Evolutionary conservation across 2,888 invertebrate species (phyloP), one percentile per base, ranked within the genome.

Genomic region (Sinelater perroti): DNA sequence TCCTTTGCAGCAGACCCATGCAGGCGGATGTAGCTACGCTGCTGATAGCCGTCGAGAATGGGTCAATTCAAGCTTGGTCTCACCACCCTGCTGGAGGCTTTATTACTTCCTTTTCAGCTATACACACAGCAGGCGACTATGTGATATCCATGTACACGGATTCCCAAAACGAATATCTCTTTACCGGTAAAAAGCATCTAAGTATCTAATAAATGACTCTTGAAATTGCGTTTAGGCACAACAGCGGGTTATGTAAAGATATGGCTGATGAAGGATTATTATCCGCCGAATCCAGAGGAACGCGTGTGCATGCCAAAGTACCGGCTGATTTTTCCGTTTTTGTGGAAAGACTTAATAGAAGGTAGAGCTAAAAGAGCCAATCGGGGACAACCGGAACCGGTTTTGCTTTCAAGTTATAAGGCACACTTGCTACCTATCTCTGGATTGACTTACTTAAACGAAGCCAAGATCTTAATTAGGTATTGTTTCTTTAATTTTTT

Each of bases 61-160:
- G 93, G 0, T 79, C 83, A 54, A 81, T 91, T 59, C 90, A 93
- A 78, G 83, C 88, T 14, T 94, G 93, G 89, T 91, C 91, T 11
- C 89, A 91, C 74, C 90, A 91, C 75, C 82, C 87, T 28, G 83
- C 83, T 7, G 90, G 90, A 7, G 89, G 90, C 4, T 87, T 85
- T 74, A 78, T 90, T 53, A 84, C 83, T 21, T 81, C 87, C 17
- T 93, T 92, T 76, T 82, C 80, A 31, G 88, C 86, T 2, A 83
- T 88, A 30, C 91, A 92, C 74, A 81, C 83, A 18, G 79, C 83
- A 2, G 87, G 87, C 2, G 85, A 86, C 72, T 87, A 87, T 70
- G 86, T 88, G 35, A 79, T 87, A 10, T 81, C 88, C 13, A 84
- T 94, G 81, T 79, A 85, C 24, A 87, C 90, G 0, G 92, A 93